Evolutionary conservation across 2,113 vertebrate genomes (phyloP).

Genomic region (Bubo scandiacus): DNA sequence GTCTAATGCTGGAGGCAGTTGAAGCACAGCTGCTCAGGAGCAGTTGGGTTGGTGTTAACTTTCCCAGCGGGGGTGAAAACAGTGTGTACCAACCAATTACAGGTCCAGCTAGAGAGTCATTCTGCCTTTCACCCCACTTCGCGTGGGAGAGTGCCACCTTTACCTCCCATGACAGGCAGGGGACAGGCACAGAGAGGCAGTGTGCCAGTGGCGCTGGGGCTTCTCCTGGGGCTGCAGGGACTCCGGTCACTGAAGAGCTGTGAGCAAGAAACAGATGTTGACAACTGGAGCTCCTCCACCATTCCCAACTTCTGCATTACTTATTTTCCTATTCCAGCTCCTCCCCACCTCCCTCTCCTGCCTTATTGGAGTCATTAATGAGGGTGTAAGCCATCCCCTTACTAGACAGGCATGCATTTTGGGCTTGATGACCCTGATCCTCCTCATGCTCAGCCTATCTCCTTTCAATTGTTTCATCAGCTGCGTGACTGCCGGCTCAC

Average conservation of each 20-base stretch:
- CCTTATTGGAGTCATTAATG: constrained; percentile 39
- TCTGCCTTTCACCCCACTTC: fast-evolving
- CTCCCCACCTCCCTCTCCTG: background rate
- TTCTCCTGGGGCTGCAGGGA: background rate
- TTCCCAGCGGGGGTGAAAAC: background rate
- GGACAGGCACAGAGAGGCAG: background rate
- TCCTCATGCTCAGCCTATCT: constrained; percentile 75
- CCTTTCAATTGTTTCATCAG: constrained; percentile 92
- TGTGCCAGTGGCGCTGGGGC: background rate
- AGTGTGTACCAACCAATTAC: background rate
- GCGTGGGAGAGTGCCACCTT: background rate
- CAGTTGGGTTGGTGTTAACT: background rate
- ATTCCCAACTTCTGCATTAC: background rate
- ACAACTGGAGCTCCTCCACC: background rate
- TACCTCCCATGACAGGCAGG: background rate
- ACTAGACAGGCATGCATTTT: constrained; percentile 68
- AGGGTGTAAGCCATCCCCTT: constrained; percentile 72
- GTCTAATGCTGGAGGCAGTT: background rate
- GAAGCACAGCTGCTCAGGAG: background rate
- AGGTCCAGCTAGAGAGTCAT: background rate
- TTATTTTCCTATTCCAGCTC: background rate
- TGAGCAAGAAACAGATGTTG: background rate
- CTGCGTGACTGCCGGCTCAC: constrained; percentile 78
- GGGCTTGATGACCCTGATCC: constrained; percentile 80
- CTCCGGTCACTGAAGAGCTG: fast-evolving